Evolutionary conservation across 1,140 invertebrate genomes (phyloP), one percentile per base, ranked within the genome.

Genomic region (Diprion similis): DNA sequence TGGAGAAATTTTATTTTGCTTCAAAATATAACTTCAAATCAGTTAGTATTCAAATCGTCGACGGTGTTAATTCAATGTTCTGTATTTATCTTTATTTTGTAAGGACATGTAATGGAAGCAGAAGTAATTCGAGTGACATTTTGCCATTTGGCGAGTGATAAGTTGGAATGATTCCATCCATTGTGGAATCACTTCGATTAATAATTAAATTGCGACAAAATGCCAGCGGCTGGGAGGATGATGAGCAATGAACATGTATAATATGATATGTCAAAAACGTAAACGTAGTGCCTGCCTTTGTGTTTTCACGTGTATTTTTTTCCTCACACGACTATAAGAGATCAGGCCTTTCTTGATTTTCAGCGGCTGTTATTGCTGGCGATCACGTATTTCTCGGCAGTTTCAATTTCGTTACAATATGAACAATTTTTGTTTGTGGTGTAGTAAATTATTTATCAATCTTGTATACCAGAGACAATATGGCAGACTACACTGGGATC

Each of bases 401-500:
- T 37, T 37, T 37, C 11, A 17, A 13, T 59, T 59, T 59, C 3
- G 11, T 17, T 59, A 9, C 24, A 6, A 37, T 37, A 37, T 37
- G 24, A 37, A 37, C 24, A 37, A 37, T 15, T 45, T 68, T 68
- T 68, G 17, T 15, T 68, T 68, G 66, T 13, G 11, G 51, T 15
- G n/a, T 18, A 72, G 51, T 47, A 46, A 67, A 77, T 71, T 74
- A 68, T 75, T 77, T 17, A 59, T 67, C 37, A 71, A 73, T 73
- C 64, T 73, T 71, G 24, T 59, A 79, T 75, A 79, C 79, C 77
- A 79, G 79, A 78, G 72, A 74, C 85, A 87, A 85, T 85, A 86
- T 86, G 84, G 85, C 85, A 86, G 82, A 79, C 74, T 75, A 78
- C 80, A 78, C 78, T 77, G 74, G 76, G 74, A 75, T 70, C 67